phyloP scores from a whole-genome alignment of 92 coral and sea anemone genomes.

The Paramuricea clavata region DNA sequence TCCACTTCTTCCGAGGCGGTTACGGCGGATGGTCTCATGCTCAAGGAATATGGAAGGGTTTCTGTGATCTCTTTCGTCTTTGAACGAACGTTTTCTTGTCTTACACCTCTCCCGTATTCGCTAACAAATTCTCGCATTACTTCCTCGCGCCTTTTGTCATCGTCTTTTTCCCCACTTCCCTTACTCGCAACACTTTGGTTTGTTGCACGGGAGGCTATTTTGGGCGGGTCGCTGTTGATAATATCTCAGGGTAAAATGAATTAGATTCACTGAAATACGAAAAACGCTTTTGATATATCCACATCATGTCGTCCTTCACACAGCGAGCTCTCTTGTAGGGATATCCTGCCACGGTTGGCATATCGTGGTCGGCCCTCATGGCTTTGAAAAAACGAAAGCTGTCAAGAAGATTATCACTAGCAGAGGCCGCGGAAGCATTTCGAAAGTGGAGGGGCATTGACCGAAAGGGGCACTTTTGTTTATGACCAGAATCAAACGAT shows the following conservation, averaged over 20 bases:
- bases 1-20: conserved; percentile 33
- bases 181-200: conserved; percentile 44
- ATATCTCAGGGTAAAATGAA: conserved; percentile 62
- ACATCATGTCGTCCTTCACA: conserved; percentile 57
- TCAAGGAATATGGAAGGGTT: conserved; percentile 66
- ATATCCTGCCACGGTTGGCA: conserved; percentile 56
- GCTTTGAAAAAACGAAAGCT: conserved; percentile 59
- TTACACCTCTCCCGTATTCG: conserved; percentile 65
- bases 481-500: too few species aligned
- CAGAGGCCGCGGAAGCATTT: too few species aligned
- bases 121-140: conserved; percentile 63
- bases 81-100: conserved; percentile 69
- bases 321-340: conserved; percentile 58
- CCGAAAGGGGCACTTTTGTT: too few species aligned
- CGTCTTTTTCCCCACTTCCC: conserved; percentile 51
- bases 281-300: conserved; percentile 61
- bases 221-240: conserved; percentile 46
- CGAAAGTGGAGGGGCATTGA: too few species aligned
- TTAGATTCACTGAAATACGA: conserved; percentile 68
- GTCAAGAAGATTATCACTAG: conserved; percentile 47
- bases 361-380: conserved; percentile 70
- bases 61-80: conserved; percentile 72
- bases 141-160: conserved; percentile 55
- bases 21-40: conserved; percentile 51
- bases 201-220: conserved; percentile 42